Conservation (phyloP, 1,140 invertebrate species). For the Sycophaga agraensis region DNA sequence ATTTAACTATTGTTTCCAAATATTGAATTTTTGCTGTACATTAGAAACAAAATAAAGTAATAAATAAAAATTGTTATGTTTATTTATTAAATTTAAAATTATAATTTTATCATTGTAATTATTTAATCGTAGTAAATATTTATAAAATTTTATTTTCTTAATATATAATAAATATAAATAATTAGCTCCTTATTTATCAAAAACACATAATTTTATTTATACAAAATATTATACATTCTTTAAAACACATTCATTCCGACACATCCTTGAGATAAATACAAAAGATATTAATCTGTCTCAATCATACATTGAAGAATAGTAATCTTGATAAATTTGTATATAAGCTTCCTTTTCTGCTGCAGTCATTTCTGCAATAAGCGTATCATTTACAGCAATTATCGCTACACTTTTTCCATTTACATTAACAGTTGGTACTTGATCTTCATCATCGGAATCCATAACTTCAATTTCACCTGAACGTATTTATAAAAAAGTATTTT, state of each 20-base stretch:
- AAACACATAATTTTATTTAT: conserved; percentile 38
- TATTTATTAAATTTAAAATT: too few species aligned
- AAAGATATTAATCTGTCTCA: conserved; percentile 43
- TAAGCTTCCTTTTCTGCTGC: conserved; percentile 90
- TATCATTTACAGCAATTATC: conserved; percentile 79
- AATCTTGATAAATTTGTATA: conserved; percentile 91
- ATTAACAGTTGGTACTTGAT: conserved; percentile 77
- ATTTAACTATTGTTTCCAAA: conserved; percentile 41
- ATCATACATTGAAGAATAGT: conserved; percentile 83
- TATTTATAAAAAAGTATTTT: too few species aligned
- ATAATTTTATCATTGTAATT: too few species aligned
- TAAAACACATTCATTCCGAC: conserved; percentile 12
- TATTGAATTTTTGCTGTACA: conserved; percentile 48
- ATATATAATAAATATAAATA: conserved; percentile 18
- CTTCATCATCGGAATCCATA: conserved; percentile 84
- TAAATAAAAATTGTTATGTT: conserved; percentile 25
- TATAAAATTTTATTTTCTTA: too few species aligned
- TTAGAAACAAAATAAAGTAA: conserved; percentile 44
- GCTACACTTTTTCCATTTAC: conserved; percentile 80
- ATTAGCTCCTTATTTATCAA: conserved; percentile 35
- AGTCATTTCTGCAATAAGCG: conserved; percentile 87
- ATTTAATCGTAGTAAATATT: too few species aligned
- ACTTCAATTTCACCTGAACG: conserved; percentile 71
- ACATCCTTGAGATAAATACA: background rate
- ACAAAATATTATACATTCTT: conserved; percentile 32